Evolutionary conservation across 2,113 vertebrate species (phyloP).

Genomic region (Gymnocephalus cernua): DNA sequence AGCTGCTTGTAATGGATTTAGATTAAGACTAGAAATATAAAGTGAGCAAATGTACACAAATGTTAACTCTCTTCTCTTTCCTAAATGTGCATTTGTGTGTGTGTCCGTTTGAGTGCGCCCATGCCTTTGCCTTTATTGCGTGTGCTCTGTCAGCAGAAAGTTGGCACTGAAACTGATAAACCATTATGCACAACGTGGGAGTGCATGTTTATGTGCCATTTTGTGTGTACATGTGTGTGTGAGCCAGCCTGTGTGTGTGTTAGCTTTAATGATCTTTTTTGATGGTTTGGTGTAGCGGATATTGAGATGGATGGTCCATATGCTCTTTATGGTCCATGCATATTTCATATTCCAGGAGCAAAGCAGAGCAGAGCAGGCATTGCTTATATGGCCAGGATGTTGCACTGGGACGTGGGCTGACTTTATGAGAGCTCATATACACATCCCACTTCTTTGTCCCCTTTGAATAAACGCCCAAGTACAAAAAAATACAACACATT

Average conservation of each 20-base stretch:
- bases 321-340: conserved; percentile 84
- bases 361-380: conserved; percentile 71
- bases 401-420: conserved; percentile 77
- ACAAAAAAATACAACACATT: conserved; percentile 65
- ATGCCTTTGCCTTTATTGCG: conserved; percentile 45
- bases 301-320: conserved; percentile 84
- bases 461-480: conserved; percentile 66
- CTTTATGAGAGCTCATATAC: conserved; percentile 75
- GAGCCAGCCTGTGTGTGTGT: conserved; percentile 67
- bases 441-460: conserved; percentile 67
- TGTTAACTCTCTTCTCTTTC: conserved; percentile 8
- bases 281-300: conserved; percentile 77
- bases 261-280: conserved; percentile 79
- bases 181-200: conserved; percentile 75
- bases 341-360: conserved; percentile 82
- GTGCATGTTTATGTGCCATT: conserved; percentile 77
- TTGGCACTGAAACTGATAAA: conserved; percentile 76
- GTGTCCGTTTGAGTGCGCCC: neutral
- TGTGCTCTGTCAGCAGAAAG: conserved; percentile 75
- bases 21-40: conserved; percentile 46
- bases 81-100: conserved; percentile 6
- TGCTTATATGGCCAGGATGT: conserved; percentile 78
- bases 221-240: conserved; percentile 52
- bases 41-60: conserved; percentile 38
- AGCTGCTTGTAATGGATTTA: conserved; percentile 53